Base-by-base conservation (phyloP, 2,888 invertebrate species). In the Entomobrya multifasciata region DNA sequence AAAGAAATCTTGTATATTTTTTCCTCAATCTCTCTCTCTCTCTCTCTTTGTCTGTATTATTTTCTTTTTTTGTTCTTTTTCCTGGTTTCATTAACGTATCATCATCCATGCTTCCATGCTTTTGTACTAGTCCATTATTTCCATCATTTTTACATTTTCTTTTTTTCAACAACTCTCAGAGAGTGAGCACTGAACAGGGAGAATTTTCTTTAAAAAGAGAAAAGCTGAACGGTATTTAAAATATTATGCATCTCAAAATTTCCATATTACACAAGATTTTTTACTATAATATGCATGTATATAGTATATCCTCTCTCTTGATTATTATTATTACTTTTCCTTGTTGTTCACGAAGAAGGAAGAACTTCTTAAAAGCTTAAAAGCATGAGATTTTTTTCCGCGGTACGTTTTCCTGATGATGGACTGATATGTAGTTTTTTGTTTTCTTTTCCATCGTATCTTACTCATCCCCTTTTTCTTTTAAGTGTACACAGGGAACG, bases 41-140 rank as follows among this genome's bases (percentile, higher is more conserved):
- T n/a, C n/a, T n/a, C n/a, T n/a, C n/a, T n/a, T n/a, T n/a, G n/a
- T n/a, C n/a, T 79, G 20, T 30, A n/a, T n/a, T n/a, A n/a, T 52
- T 80, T 49, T 55, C 22, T 72, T 81, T 62, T 27, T 70, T 81
- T 67, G 22, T 70, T 47, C 47, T 27, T 78, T 67, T 85, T 85
- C 67, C 85, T 78, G 78, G 85, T 85, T 85, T 85, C 85, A 85
- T 85, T 85, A 85, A 85, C 85, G 85, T 85, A 85, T 85, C 85
- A 85, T 85, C 85, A 47, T 79, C 55, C 84, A 84, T 84, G 77
- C 84, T 67, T 77, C 84, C 67, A 27, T 67, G 77, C 67, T 70
- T 83, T 84, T 84, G 77, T 57, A 77, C 67, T 77, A 52, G 27
- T 78, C 77, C 84, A 77, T 84, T 84, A 84, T 84, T 77, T 67